These are phyloP conservation scores for Vanessa tameamea DNA, from an alignment of 1,140 invertebrate genomes.

Conservation along the genomic window DNA sequence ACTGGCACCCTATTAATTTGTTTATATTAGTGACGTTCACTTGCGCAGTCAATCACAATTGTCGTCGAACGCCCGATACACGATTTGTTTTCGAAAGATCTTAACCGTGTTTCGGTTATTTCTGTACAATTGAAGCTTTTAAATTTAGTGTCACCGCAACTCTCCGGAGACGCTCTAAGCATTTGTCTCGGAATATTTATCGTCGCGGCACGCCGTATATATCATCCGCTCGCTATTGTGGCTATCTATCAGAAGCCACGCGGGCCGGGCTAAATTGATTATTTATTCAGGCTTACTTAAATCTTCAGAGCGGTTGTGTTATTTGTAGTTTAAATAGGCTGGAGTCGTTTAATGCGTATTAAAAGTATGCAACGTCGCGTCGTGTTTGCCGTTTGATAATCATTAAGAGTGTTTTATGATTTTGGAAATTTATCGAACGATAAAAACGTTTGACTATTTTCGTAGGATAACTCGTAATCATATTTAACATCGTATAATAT, in stretches of 20 bases:
- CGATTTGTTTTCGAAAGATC: constrained; percentile 79
- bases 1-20: constrained; percentile 76
- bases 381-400: constrained; percentile 32
- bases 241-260: constrained; percentile 75
- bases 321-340: constrained; percentile 72
- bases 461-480: neutral
- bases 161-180: constrained; percentile 75
- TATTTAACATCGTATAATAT: neutral
- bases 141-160: constrained; percentile 79
- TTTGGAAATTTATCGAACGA: constrained; percentile 5
- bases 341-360: constrained; percentile 67
- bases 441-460: constrained; percentile 8
- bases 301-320: constrained; percentile 66
- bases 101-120: constrained; percentile 79
- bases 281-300: constrained; percentile 77
- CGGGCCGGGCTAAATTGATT: constrained; percentile 71
- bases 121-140: constrained; percentile 79
- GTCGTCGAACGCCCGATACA: constrained; percentile 74
- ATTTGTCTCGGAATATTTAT: constrained; percentile 80
- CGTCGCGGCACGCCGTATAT: constrained; percentile 69
- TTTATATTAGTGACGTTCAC: constrained; percentile 79
- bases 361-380: constrained; percentile 49
- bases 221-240: constrained; percentile 75
- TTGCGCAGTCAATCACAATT: constrained; percentile 78
- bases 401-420: constrained; percentile 50